A percentile compares a stretch with the other conserved stretches of the same genome.
phyloP scores from a whole-genome alignment of 2,113 vertebrate genomes.

The Cairina moschata region DNA sequence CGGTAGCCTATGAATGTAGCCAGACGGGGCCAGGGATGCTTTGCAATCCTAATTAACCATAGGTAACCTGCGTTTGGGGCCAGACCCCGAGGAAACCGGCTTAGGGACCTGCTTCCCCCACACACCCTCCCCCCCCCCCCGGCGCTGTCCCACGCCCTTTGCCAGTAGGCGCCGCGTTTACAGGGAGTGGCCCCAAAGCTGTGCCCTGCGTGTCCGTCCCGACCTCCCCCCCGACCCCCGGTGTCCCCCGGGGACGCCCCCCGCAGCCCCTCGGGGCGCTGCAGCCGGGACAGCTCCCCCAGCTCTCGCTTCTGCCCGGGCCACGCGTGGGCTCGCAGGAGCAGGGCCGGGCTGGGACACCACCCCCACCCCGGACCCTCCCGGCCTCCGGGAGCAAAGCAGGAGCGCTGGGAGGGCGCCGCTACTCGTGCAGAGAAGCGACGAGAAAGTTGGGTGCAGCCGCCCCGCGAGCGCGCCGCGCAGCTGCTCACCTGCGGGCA shows the following conservation, averaged over 20 bases:
- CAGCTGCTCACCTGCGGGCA: not conserved
- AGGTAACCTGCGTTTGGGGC: not conserved
- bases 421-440: rapidly evolving
- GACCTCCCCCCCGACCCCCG: too few species aligned
- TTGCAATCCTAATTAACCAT: not conserved
- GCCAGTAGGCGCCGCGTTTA: not conserved
- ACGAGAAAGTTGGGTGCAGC: not conserved
- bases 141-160: not conserved
- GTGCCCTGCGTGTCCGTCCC: not conserved
- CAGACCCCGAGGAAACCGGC: not conserved
- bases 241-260: too few species aligned
- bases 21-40: not conserved
- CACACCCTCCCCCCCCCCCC: too few species aligned
- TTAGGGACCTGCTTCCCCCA: not conserved
- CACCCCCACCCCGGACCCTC: too few species aligned
- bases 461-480: rapidly evolving
- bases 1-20: not conserved
- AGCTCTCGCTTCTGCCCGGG: not conserved
- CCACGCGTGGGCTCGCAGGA: not conserved
- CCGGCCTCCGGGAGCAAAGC: not conserved
- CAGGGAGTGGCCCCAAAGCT: not conserved
- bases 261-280: too few species aligned
- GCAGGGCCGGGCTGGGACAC: too few species aligned
- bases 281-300: too few species aligned
- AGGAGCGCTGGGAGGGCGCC: not conserved